phyloP scores from a whole-genome alignment of 2,113 vertebrate genomes.

The Phrynosoma platyrhinos region DNA sequence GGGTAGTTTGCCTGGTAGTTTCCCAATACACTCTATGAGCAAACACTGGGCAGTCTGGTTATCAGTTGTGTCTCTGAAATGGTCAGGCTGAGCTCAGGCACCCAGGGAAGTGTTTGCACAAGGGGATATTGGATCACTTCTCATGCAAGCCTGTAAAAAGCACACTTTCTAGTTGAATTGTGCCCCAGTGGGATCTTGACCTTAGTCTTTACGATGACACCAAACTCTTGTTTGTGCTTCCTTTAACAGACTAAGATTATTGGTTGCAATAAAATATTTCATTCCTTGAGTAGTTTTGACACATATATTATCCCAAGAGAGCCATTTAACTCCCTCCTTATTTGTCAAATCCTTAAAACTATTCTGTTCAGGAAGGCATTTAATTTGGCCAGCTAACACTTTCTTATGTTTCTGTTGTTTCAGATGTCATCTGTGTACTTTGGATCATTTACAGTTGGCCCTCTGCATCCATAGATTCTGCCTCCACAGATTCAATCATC shows the following conservation, averaged over 20 bases:
- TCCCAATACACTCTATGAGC: no score
- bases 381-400: background rate
- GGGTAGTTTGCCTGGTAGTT: no score
- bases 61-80: no score
- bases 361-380: background rate
- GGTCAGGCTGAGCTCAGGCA: no score
- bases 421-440: background rate
- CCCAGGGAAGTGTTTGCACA: no score
- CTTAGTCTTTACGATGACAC: background rate
- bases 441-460: background rate
- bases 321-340: background rate
- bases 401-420: background rate
- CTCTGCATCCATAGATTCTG: no score
- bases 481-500: no score
- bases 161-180: no score
- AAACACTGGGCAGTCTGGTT: no score
- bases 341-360: background rate
- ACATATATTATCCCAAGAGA: background rate
- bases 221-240: background rate
- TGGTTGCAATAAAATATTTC: background rate
- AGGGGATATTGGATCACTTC: no score
- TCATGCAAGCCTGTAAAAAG: no score
- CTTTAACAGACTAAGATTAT: background rate
- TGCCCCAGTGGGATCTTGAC: background rate
- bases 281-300: background rate